Percentiles rank a stretch among this genome's conserved stretches.
phyloP scores from a whole-genome alignment of 1,140 invertebrate species.

The Plutomurus gul region DNA sequence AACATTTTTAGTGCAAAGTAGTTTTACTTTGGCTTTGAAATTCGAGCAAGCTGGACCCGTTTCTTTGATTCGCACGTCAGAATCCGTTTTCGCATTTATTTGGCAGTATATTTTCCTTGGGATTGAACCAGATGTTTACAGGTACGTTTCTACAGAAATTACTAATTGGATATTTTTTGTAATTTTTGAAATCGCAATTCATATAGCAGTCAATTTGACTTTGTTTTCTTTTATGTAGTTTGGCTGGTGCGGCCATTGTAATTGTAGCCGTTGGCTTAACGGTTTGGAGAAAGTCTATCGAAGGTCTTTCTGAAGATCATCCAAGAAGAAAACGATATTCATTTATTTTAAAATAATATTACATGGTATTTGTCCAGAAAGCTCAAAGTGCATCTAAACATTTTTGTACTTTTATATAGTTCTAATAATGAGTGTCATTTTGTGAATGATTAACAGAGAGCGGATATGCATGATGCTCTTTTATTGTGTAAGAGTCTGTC shows the following conservation, averaged over 20 bases:
- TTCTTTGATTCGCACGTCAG: constrained; percentile 27
- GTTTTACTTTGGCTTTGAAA: constrained; percentile 24
- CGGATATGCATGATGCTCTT: too few relatives aligned
- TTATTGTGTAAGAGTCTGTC: too few relatives aligned
- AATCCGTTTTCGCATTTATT: constrained; percentile 44
- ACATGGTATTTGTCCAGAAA: too few relatives aligned
- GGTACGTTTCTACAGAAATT: constrained; percentile 3
- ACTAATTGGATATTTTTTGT: neutral
- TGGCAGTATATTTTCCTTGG: constrained; percentile 40
- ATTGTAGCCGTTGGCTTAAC: constrained; percentile 79
- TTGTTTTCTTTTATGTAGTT: constrained; percentile 64
- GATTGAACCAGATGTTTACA: constrained; percentile 29
- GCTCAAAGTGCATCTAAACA: too few relatives aligned
- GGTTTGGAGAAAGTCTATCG: constrained; percentile 81
- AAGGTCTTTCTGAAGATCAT: constrained; percentile 62
- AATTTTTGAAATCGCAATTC: neutral
- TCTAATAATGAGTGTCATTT: too few relatives aligned
- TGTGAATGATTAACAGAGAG: too few relatives aligned
- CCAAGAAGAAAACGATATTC: neutral
- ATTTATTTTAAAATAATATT: constrained; percentile 25
- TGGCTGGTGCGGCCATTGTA: constrained; percentile 81
- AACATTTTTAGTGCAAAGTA: constrained; percentile 34
- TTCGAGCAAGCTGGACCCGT: neutral
- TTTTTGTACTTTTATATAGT: too few relatives aligned
- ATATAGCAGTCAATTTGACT: neutral